Base-by-base conservation (phyloP, 2,888 invertebrate genomes). In the Tachina grossa region DNA sequence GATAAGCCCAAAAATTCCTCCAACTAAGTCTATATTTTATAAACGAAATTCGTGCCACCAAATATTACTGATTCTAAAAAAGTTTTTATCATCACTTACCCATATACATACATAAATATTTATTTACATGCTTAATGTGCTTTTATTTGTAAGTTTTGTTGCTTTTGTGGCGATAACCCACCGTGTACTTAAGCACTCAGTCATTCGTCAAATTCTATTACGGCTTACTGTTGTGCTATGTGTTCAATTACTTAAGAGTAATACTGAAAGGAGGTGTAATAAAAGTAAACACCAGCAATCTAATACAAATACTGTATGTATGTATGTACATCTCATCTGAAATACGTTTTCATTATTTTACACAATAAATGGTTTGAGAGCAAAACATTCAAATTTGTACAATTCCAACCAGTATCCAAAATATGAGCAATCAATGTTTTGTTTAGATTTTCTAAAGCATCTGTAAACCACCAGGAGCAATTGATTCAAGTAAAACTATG, bases 131-230 rank as follows among this genome's bases (percentile, higher is more conserved):
- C 22, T 2, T 22, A 57, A 49, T 57, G 19, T 41, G 13, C 49
- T 51, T 11, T 19, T 14, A 61, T 75, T n/a, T 66, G 16, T 31
- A 63, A 68, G 45, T 43, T 68, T 53, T 80, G 63, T 66, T 80
- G 80, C 72, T 72, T 72, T 76, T 76, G 79, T 80, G 76, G 72
- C 71, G 69, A 81, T 68, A 68, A 72, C 84, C 66, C 19, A 66
- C 80, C 72, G 76, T 61, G 76, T 22, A 45, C 59, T 72, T 66
- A 77, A 72, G 57, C 61, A 71, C 39, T 53, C 31, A 71, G 19
- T 80, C 80, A 72, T 84, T 77, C 76, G 71, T 66, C 53, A 63
- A 84, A 76, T 66, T 49, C 61, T 49, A 57, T 59, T 68, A 43
- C 47, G 57, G 39, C 53, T 57, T 53, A 63, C 74, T 78, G 63